Percentiles rank a stretch among this genome's conserved stretches.
These are phyloP conservation scores for Caenorhabditis latens DNA, from an alignment of 1,140 invertebrate genomes.

Conservation along the genomic window DNA sequence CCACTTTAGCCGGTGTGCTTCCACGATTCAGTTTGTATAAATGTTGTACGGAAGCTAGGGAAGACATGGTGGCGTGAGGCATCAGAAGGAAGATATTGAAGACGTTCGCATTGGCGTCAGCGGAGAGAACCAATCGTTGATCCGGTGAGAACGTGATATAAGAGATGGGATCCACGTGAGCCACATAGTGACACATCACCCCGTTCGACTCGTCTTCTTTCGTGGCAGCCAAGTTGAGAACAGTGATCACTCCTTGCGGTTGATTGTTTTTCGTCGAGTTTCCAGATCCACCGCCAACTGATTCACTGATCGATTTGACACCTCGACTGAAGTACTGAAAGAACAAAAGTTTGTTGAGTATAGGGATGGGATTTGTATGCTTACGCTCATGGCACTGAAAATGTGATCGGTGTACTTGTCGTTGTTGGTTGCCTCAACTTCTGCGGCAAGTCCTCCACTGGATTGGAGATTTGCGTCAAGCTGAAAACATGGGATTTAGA, in stretches of 20 bases:
- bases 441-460: slow-evolving; percentile 37
- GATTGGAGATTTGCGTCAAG: slow-evolving; percentile 11
- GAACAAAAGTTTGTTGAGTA: neutral
- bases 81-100: slow-evolving; percentile 95
- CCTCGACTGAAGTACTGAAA: slow-evolving; percentile 82
- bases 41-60: slow-evolving; percentile 92
- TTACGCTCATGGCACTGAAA: slow-evolving; percentile 19
- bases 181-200: slow-evolving; percentile 90
- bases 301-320: slow-evolving; percentile 88
- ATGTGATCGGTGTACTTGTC: slow-evolving; percentile 40
- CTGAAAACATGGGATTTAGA: neutral
- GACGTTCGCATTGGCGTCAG: slow-evolving; percentile 92
- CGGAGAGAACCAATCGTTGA: slow-evolving; percentile 90
- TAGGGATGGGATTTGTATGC: too few relatives aligned
- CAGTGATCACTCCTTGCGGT: slow-evolving; percentile 85
- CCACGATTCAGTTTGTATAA: slow-evolving; percentile 92
- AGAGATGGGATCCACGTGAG: slow-evolving; percentile 89
- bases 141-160: slow-evolving; percentile 91
- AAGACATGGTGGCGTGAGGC: slow-evolving; percentile 89
- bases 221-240: slow-evolving; percentile 85
- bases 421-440: neutral
- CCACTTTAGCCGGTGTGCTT: slow-evolving; percentile 81
- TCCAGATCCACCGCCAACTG: slow-evolving; percentile 82
- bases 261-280: neutral
- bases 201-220: slow-evolving; percentile 74